Evolutionary conservation across 2,888 invertebrate species (phyloP).

Genomic region (Oasisia sp.): DNA sequence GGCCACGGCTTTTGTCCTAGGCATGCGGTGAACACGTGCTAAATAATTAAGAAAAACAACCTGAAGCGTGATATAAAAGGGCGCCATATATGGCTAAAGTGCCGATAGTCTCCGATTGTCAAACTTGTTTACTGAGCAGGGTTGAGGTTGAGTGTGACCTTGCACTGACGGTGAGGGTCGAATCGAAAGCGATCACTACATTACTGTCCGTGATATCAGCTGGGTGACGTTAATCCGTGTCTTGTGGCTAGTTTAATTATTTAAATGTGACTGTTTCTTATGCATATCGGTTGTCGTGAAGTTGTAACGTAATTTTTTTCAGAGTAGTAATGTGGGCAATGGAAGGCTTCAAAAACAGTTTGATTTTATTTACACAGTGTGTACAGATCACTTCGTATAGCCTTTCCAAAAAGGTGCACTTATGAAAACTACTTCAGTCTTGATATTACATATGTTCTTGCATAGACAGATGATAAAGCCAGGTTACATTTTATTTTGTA

Average conservation of each 20-base stretch:
- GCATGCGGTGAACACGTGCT: background rate
- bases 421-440: background rate
- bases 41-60: slow-evolving; percentile 17
- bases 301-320: background rate
- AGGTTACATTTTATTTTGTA: background rate
- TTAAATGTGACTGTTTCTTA: background rate
- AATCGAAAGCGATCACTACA: background rate
- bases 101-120: background rate
- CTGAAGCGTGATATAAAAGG: background rate
- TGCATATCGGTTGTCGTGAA: background rate
- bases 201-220: background rate
- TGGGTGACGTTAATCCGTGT: background rate
- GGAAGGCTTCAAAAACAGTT: background rate
- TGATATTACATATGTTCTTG: background rate
- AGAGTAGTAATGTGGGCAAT: background rate
- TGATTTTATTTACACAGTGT: background rate
- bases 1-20: background rate
- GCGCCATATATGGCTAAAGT: background rate
- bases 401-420: background rate
- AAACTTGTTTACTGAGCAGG: background rate
- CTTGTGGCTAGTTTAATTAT: background rate
- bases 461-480: background rate
- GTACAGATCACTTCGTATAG: background rate
- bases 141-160: background rate
- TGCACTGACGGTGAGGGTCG: background rate